Conservation (phyloP, 2,113 vertebrate genomes). For the Pseudonaja textilis region DNA sequence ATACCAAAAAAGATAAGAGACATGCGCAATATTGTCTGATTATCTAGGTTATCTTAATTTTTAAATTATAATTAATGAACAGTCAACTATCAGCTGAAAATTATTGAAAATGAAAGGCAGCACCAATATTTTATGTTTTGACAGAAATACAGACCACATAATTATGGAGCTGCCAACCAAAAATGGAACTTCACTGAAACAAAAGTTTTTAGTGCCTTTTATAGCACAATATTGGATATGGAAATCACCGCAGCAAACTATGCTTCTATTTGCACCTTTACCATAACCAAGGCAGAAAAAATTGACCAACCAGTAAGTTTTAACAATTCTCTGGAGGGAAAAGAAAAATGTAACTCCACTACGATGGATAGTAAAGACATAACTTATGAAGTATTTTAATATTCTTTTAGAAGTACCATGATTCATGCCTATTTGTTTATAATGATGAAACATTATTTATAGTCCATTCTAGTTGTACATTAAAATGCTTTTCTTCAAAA, state of each 20-base stretch:
- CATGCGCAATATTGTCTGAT: neutral
- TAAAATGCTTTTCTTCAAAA: neutral
- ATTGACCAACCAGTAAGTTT: slow-evolving; percentile 64
- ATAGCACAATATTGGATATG: slow-evolving; percentile 58
- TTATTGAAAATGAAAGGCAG: neutral
- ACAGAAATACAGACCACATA: slow-evolving; percentile 61
- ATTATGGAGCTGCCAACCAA: slow-evolving; percentile 64
- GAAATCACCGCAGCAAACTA: slow-evolving; percentile 66
- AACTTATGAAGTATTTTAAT: neutral
- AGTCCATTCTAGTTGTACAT: neutral
- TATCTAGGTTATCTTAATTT: neutral
- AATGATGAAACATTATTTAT: neutral
- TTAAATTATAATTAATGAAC: neutral
- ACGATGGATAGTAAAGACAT: neutral
- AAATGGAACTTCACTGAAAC: slow-evolving; percentile 61
- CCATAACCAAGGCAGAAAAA: slow-evolving; percentile 50
- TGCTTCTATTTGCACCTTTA: slow-evolving; percentile 63
- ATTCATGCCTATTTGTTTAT: neutral
- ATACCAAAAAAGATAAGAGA: neutral
- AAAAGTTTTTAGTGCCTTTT: slow-evolving; percentile 57
- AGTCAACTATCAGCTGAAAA: neutral
- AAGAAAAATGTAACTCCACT: neutral
- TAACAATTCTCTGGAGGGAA: neutral
- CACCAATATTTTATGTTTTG: slow-evolving; percentile 4
- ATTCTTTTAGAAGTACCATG: neutral